phyloP scores from a whole-genome alignment of 2,888 invertebrate genomes.

The Omphaloscelis lunosa region DNA sequence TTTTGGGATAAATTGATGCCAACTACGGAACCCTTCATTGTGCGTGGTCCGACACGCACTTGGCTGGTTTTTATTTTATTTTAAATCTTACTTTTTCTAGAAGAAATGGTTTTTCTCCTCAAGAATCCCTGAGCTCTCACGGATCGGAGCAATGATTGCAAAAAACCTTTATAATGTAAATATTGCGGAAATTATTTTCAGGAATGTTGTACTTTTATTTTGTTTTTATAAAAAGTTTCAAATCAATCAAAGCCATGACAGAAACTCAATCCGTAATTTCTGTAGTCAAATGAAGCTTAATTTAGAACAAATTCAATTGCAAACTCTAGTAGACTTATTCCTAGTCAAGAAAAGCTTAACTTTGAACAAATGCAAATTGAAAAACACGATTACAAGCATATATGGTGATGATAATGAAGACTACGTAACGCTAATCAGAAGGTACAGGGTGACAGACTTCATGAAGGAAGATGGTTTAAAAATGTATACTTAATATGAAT shows the following conservation, averaged over 20 bases:
- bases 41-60: too few species aligned
- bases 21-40: too few species aligned
- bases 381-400: background rate
- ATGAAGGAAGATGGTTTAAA: background rate
- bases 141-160: too few species aligned
- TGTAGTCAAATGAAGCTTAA: background rate
- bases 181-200: background rate
- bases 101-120: background rate
- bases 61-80: too few species aligned
- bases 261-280: background rate
- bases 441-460: background rate
- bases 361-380: background rate
- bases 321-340: background rate
- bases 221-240: background rate
- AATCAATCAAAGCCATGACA: background rate
- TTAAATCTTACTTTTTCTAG: background rate
- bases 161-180: background rate
- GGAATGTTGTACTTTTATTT: background rate
- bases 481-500: background rate
- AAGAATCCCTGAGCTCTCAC: background rate
- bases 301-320: background rate
- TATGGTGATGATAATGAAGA: background rate
- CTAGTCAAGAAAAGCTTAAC: background rate
- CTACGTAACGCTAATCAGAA: too few species aligned
- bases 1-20: too few species aligned